Conservation (phyloP, 1,140 invertebrate species). For the Latrodectus geometricus region DNA sequence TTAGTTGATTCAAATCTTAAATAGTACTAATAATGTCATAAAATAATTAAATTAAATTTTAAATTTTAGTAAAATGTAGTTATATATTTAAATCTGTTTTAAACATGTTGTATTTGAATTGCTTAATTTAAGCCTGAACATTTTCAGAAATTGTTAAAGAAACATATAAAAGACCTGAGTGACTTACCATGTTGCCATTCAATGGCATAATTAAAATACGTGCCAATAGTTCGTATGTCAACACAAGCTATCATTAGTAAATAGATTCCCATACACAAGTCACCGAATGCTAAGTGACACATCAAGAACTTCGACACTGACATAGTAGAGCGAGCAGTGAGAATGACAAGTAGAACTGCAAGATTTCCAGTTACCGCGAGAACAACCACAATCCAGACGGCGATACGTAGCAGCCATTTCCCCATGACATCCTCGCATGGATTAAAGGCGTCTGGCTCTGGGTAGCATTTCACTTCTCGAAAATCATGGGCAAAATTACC, state of each 20-base stretch:
- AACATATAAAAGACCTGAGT: too few relatives aligned
- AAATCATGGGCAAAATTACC: constrained; percentile 73
- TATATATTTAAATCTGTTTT: too few relatives aligned
- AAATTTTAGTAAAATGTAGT: too few relatives aligned
- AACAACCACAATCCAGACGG: constrained; percentile 83
- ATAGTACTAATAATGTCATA: too few relatives aligned
- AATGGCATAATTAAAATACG: constrained; percentile 90
- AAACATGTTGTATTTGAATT: too few relatives aligned
- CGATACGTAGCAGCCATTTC: constrained; percentile 78
- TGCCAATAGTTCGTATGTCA: constrained; percentile 83
- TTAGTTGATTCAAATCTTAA: too few relatives aligned
- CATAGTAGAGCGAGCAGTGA: constrained; percentile 74
- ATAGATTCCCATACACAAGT: constrained; percentile 86
- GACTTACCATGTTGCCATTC: constrained; percentile 79
- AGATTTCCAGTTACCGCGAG: constrained; percentile 79
- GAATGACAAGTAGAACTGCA: constrained; percentile 80
- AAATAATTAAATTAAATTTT: too few relatives aligned
- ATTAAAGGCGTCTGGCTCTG: constrained; percentile 85
- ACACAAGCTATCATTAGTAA: constrained; percentile 84
- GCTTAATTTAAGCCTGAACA: too few relatives aligned
- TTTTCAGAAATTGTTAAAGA: too few relatives aligned
- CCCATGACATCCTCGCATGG: constrained; percentile 93
- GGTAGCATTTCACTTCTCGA: constrained; percentile 77
- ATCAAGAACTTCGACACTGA: constrained; percentile 84
- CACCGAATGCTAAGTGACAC: constrained; percentile 89